Base-by-base conservation (phyloP, 2,797 vertebrate species). In the Natrix natrix region DNA sequence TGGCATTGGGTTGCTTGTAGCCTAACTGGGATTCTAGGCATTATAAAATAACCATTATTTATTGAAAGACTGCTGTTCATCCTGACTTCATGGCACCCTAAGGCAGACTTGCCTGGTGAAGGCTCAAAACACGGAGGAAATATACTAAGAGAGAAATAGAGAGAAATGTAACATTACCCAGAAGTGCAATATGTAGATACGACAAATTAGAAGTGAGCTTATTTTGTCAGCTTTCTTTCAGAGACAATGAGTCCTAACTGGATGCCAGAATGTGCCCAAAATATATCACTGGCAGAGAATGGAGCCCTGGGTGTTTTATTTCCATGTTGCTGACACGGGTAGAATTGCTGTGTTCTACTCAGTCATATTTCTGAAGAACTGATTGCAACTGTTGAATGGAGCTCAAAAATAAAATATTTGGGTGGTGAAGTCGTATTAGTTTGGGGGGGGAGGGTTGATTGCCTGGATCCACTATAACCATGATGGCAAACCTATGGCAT, bases 191-290 rank as follows among this genome's bases (percentile, higher is more conserved):
- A 59, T 83, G 90, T 94, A 95, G 96, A 96, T 96, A 88, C 95
- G 95, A 96, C 96, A 97, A 95, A 96, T 96, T 95, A 93, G 94
- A 92, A 11, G 2, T 24, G 91, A 96, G 92, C 92, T 94, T 95
- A 95, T 96, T 96, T 94, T 94, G 91, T 48, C 93, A 87, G 32
- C 63, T 94, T 94, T 94, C 93, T 95, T 94, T 5, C 0, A 94
- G 91, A 96, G 93, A 95, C 95, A 93, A 90, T 94, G 94, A 97
- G 93, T 95, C 94, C 95, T 96, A 95, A 97, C 95, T 96, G 94
- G 91, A 93, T 97, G 96, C 96, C 96, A 97, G n/a, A 0, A 0
- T 37, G 78, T 57, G 69, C 92, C 83, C 60, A 91, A 69, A 90
- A 96, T 88, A 92, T 94, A 94, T 95, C 95, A 95, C 86, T 1